Evolutionary conservation across 2,888 invertebrate genomes (phyloP).

Genomic region (Platyscelio sp.): DNA sequence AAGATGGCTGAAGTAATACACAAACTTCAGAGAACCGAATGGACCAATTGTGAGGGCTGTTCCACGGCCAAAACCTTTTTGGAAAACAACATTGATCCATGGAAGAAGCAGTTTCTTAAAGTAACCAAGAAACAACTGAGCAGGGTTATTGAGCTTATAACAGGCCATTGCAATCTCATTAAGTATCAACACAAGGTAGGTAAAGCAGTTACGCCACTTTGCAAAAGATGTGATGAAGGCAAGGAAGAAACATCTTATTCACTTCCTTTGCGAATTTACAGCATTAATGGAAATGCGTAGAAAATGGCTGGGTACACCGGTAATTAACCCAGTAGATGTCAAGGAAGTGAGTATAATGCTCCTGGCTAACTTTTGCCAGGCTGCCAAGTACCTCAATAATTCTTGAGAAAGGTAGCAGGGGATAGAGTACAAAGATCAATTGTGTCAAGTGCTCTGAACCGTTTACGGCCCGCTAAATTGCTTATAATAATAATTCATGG

Average conservation of each 20-base stretch:
- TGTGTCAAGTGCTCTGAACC: no score
- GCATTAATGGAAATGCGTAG: neutral
- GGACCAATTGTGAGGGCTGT: neutral
- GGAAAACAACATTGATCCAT: neutral
- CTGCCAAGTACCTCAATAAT: no score
- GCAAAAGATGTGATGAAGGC: slow-evolving; percentile 16
- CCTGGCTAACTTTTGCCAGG: neutral
- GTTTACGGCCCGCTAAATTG: no score
- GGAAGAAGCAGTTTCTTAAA: no score
- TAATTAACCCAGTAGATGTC: neutral
- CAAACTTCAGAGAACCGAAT: neutral
- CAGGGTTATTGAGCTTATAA: no score
- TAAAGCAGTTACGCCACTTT: neutral
- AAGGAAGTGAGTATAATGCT: neutral
- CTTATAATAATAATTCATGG: no score
- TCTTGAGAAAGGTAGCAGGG: no score
- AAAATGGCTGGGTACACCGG: neutral
- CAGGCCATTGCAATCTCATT: no score
- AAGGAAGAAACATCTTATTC: slow-evolving; percentile 1
- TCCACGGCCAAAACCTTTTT: neutral
- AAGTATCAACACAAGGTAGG: neutral
- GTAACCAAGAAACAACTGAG: neutral
- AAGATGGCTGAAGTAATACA: neutral
- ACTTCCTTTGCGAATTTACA: slow-evolving; percentile 61
- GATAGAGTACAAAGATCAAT: no score